Conservation (phyloP, 2,888 invertebrate species). For the Orchesellides sinensis region DNA sequence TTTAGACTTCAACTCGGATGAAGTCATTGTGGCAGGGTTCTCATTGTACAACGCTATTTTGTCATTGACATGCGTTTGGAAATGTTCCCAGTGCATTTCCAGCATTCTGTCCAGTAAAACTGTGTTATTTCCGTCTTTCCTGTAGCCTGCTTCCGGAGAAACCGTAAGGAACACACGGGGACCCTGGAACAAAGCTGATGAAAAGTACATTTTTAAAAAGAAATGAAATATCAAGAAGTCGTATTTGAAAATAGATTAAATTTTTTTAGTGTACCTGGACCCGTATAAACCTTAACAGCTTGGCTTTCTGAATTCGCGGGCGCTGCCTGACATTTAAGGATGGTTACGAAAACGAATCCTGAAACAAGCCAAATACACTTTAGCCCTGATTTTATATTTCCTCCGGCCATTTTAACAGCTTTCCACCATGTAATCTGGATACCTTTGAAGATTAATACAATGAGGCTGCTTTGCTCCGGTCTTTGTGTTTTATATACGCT, state of each 20-base stretch:
- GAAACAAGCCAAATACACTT: not conserved
- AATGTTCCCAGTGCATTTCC: conserved; percentile 70
- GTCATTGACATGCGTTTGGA: conserved; percentile 55
- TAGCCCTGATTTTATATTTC: too few species aligned
- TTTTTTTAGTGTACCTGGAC: too few species aligned
- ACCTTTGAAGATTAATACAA: too few species aligned
- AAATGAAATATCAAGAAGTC: too few species aligned
- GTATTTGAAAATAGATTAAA: too few species aligned
- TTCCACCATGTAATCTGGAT: too few species aligned
- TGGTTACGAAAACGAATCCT: not conserved
- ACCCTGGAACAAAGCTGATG: conserved; percentile 63
- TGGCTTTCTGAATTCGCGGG: too few species aligned
- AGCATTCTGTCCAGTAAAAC: conserved; percentile 50
- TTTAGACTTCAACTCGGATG: not conserved
- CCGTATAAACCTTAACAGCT: too few species aligned
- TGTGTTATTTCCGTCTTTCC: conserved; percentile 13
- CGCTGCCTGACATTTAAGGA: not conserved
- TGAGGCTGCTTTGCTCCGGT: too few species aligned
- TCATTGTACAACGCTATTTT: conserved; percentile 75
- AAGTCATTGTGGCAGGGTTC: conserved; percentile 71
- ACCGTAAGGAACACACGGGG: conserved; percentile 67
- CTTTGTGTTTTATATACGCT: too few species aligned
- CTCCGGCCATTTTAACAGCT: too few species aligned
- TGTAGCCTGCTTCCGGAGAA: conserved; percentile 43
- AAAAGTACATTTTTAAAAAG: too few species aligned